Evolutionary conservation across 2,888 invertebrate species (phyloP).

Genomic region (Xanthorhoe designata): DNA sequence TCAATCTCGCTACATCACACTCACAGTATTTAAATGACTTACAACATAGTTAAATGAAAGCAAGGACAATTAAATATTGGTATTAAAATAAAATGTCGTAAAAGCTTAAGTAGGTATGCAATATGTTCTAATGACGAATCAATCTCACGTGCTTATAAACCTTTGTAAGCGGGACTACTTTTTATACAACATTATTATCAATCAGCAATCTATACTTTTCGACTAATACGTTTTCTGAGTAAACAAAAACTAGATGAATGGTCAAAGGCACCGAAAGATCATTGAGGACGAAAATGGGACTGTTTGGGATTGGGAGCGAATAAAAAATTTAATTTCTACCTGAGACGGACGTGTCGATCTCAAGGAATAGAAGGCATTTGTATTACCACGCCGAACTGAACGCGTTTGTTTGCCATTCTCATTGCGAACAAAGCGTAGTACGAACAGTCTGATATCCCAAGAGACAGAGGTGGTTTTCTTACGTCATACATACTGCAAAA

Average conservation of each 20-base stretch:
- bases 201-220: conserved; percentile 7
- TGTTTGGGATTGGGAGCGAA: conserved; percentile 13
- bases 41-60: no score
- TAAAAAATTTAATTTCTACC: conserved; percentile 32
- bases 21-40: not conserved
- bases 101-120: no score
- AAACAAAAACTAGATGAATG: conserved; percentile 26
- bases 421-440: conserved; percentile 63
- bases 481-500: conserved; percentile 14
- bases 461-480: conserved; percentile 19
- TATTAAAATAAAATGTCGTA: no score
- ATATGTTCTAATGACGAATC: no score
- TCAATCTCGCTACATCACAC: not conserved
- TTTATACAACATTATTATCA: not conserved
- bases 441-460: conserved; percentile 14
- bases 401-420: conserved; percentile 69
- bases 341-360: conserved; percentile 41
- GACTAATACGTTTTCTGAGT: conserved; percentile 5
- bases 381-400: conserved; percentile 42
- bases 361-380: conserved; percentile 38
- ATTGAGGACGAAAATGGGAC: conserved; percentile 21
- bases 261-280: conserved; percentile 24
- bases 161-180: no score
- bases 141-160: no score
- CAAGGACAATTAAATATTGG: no score